A percentile compares a stretch with the other conserved stretches of the same genome.
These are phyloP conservation scores for Geotrupes spiniger DNA, from an alignment of 2,888 invertebrate genomes.

Conservation along the genomic window DNA sequence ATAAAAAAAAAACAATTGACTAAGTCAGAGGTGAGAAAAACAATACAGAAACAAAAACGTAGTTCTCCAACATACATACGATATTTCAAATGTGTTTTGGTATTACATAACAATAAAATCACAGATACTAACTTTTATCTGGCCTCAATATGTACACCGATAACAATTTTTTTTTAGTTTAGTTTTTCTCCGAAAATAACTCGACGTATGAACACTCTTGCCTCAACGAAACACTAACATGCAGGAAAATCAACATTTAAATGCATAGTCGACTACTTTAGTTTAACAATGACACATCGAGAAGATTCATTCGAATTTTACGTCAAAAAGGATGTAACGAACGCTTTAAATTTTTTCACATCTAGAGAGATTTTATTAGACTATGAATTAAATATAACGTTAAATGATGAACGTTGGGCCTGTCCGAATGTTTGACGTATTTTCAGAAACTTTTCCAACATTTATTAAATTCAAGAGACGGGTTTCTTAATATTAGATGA, in stretches of 20 bases:
- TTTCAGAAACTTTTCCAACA: no score
- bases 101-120: slow-evolving; percentile 48
- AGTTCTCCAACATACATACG: slow-evolving; percentile 27
- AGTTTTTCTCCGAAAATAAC: slow-evolving; percentile 3
- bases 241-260: no score
- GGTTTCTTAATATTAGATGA: no score
- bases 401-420: no score
- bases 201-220: no score
- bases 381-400: no score
- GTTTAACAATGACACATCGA: slow-evolving; percentile 2
- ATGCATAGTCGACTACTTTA: no score
- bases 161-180: slow-evolving; percentile 9
- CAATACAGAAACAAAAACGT: slow-evolving; percentile 40
- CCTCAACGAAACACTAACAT: slow-evolving; percentile 1
- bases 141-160: slow-evolving; percentile 40
- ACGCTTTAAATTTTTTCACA: slow-evolving; percentile 7
- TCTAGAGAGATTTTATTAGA: no score
- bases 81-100: slow-evolving; percentile 35
- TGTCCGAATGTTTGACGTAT: no score
- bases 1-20: slow-evolving; percentile 37
- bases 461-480: no score
- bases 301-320: slow-evolving; percentile 1
- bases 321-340: slow-evolving; percentile 7
- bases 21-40: slow-evolving; percentile 33
- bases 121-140: slow-evolving; percentile 49